These are phyloP conservation scores for Toxotes lorentzi DNA, from an alignment of 2,797 vertebrate genomes.

Conservation along the genomic window DNA sequence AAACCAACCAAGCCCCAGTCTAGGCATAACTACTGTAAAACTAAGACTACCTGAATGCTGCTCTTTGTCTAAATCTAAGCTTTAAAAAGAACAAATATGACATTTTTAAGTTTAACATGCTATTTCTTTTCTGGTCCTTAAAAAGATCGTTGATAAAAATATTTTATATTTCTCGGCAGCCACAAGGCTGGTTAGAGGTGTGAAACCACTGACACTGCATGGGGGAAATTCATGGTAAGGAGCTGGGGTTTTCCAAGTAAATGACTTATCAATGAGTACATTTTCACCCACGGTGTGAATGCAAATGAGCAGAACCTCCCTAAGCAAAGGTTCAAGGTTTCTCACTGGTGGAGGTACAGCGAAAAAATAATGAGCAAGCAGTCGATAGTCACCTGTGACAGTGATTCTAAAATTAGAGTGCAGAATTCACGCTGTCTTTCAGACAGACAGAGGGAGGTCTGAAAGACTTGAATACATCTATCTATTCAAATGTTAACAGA, in stretches of 20 bases:
- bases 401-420: neutral
- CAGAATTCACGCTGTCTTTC: neutral
- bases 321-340: neutral
- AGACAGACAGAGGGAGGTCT: neutral
- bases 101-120: neutral
- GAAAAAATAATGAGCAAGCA: neutral
- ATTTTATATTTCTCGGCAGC: conserved; percentile 44
- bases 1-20: conserved; percentile 5
- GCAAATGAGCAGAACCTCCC: conserved; percentile 14
- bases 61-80: neutral
- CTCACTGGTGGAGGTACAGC: neutral
- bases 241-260: conserved; percentile 70
- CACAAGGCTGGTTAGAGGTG: conserved; percentile 73
- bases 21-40: neutral
- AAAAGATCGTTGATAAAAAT: neutral
- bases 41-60: neutral
- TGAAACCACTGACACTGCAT: conserved; percentile 67
- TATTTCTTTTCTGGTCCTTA: neutral
- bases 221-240: conserved; percentile 63
- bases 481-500: neutral
- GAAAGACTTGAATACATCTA: neutral
- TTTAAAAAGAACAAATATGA: conserved; percentile 13
- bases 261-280: conserved; percentile 45
- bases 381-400: neutral
- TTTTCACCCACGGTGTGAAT: conserved; percentile 21